These are phyloP conservation scores for Mimachlamys varia DNA, from an alignment of 2,888 invertebrate genomes.

Conservation along the genomic window DNA sequence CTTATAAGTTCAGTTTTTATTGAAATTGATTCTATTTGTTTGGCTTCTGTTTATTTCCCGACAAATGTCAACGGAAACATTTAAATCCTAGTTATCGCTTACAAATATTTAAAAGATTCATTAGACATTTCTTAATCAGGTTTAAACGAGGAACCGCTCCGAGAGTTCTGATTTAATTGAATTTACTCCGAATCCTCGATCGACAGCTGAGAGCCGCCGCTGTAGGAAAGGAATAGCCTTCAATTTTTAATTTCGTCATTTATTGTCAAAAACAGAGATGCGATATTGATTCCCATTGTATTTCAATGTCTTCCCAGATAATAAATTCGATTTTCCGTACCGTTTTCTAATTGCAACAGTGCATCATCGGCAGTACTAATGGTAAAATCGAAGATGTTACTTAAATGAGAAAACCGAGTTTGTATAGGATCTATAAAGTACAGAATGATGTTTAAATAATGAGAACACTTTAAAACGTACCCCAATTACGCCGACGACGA, in stretches of 20 bases:
- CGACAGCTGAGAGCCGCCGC: not conserved
- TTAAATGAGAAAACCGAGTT: not conserved
- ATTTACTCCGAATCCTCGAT: not conserved
- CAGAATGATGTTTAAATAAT: not conserved
- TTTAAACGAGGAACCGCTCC: not conserved
- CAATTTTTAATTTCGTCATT: slow-evolving; percentile 2
- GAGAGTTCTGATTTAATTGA: slow-evolving; percentile 17
- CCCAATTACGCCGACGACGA: not conserved
- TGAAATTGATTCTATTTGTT: not conserved
- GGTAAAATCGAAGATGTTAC: slow-evolving; percentile 26
- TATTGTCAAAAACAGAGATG: not conserved
- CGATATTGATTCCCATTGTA: not conserved
- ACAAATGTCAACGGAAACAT: not conserved
- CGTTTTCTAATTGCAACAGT: not conserved
- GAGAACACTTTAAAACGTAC: not conserved
- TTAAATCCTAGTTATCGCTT: not conserved
- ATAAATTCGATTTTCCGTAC: not conserved
- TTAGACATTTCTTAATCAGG: not conserved
- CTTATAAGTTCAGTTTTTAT: not conserved
- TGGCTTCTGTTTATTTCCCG: not conserved
- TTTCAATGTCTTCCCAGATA: not conserved
- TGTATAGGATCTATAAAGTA: slow-evolving; percentile 14
- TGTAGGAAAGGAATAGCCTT: not conserved
- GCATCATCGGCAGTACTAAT: slow-evolving; percentile 4
- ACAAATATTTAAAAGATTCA: not conserved